Conservation (phyloP, 2,797 vertebrate species). For the Enteromius argenteus region DNA sequence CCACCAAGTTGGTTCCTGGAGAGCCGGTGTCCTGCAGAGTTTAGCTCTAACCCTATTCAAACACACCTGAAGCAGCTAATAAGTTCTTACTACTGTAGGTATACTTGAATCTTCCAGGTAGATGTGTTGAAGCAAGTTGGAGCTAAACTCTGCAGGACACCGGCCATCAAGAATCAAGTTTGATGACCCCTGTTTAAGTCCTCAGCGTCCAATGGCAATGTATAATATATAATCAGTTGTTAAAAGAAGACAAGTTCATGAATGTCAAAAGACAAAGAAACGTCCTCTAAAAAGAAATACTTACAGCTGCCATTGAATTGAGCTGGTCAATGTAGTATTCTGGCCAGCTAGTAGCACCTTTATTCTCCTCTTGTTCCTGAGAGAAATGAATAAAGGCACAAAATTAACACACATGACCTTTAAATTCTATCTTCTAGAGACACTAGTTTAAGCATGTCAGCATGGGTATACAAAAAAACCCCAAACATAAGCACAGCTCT, state of each 20-base stretch:
- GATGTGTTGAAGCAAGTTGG: too few relatives aligned
- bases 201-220: neutral
- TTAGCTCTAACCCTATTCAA: too few relatives aligned
- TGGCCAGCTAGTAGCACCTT: constrained; percentile 98
- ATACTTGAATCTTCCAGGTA: too few relatives aligned
- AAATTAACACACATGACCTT: neutral
- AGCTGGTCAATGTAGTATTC: constrained; percentile 99
- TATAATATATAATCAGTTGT: neutral
- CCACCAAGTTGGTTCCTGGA: too few relatives aligned
- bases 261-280: neutral
- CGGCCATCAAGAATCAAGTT: too few relatives aligned
- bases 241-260: neutral
- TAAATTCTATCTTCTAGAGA: neutral
- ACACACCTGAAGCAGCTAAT: too few relatives aligned
- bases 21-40: too few relatives aligned
- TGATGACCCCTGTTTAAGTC: neutral
- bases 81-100: too few relatives aligned
- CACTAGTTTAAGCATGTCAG: neutral
- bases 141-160: too few relatives aligned
- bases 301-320: constrained; percentile 98
- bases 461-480: neutral
- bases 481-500: neutral
- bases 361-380: constrained; percentile 98
- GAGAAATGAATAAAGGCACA: constrained; percentile 10
- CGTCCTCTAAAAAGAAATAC: constrained; percentile 68